Evolutionary conservation across 2,888 invertebrate species (phyloP), one percentile per base, ranked within the genome.

Genomic region (Brachyptera risi): DNA sequence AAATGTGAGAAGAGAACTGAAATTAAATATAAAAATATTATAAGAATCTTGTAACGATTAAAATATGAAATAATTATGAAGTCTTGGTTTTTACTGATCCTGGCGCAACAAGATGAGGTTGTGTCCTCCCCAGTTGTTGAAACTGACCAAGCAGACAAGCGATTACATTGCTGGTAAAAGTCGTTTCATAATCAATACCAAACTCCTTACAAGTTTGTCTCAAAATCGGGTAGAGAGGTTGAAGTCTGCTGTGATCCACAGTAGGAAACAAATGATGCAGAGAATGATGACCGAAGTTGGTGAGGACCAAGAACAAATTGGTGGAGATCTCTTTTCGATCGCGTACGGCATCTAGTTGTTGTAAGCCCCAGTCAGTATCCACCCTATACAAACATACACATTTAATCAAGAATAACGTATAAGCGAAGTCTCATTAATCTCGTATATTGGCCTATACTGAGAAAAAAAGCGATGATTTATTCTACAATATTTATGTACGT

Each of bases 251-350:
- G 69, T 92, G 91, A 71, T 92, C 92, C 31, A 92, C 69, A 0
- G 90, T 87, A 0, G 92, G 92, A 68, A 92, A 86, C 19, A 92
- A 76, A 73, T 92, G 92, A 72, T 92, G 92, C 1, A 92, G 75
- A 0, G 80, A 79, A 71, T 92, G 92, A 62, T 88, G 85, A 0
- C 92, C 92, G 68, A 90, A 92, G 63, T 84, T 80, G 0, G 87
- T 87, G 58, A 91, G 72, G 0, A 83, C 82, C 64, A 87, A 75
- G 70, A 88, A 85, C 64, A 83, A 80, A 42, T 82, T 83, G 13
- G 84, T 82, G 11, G 83, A 83, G 62, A 86, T 78, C 65, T 89
- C 86, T 19, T 80, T 76, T 64, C 90, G 80, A 70, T 90, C 91
- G 27, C 86, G 82, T 0, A 88, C 79, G 0, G 90, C 83, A 69